Evolutionary conservation across 2,113 vertebrate species (phyloP).

Genomic region (Circaetus gallicus): DNA sequence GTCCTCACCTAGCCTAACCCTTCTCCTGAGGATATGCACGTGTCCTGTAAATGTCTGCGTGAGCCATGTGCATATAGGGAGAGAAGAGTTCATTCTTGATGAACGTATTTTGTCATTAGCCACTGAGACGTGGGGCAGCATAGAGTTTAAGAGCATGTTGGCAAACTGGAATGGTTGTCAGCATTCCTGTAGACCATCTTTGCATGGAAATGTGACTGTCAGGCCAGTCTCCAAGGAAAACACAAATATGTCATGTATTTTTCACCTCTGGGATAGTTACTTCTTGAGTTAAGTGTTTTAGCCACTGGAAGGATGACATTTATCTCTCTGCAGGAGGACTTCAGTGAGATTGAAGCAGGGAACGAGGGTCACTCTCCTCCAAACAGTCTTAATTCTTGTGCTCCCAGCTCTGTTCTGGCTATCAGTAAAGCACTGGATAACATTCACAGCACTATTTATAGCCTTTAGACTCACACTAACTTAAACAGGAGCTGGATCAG

Average conservation of each 20-base stretch:
- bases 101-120: neutral
- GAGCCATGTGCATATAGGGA: neutral
- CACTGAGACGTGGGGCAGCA: neutral
- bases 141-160: neutral
- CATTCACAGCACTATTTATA: constrained; percentile 54
- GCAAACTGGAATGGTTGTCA: neutral
- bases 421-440: constrained; percentile 40
- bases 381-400: neutral
- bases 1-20: neutral
- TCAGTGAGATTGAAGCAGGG: neutral
- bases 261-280: neutral
- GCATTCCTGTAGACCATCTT: neutral
- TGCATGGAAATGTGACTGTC: neutral
- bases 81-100: neutral
- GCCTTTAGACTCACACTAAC: constrained; percentile 31
- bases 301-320: neutral
- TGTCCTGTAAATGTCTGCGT: neutral
- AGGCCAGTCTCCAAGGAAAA: neutral
- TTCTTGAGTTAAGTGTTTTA: neutral
- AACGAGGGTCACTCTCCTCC: neutral
- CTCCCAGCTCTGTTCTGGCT: neutral
- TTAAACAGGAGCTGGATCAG: constrained; percentile 62
- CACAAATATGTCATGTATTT: neutral
- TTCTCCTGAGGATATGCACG: neutral
- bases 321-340: neutral